These are phyloP conservation scores for Sanderia malayensis DNA, from an alignment of 30 jellyfish, hydroid and myxozoan species.

Conservation along the genomic window DNA sequence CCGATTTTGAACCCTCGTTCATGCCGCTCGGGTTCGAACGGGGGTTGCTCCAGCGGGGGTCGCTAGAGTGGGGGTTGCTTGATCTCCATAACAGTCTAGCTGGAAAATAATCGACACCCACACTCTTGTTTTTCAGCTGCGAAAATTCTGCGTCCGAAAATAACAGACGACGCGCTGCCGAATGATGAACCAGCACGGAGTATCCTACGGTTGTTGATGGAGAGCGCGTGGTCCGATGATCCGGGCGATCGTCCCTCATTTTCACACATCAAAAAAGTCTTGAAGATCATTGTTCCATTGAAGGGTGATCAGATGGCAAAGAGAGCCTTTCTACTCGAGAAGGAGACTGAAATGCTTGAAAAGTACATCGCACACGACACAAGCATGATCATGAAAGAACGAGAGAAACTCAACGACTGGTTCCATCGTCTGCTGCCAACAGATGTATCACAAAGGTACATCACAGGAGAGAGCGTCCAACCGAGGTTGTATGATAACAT, in stretches of 20 bases:
- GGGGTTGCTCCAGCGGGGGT: too few relatives aligned
- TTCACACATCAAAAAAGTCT: constrained; percentile 42
- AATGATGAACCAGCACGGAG: constrained; percentile 69
- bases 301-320: constrained; percentile 71
- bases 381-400: constrained; percentile 59
- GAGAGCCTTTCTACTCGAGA: constrained; percentile 75
- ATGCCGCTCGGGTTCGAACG: too few relatives aligned
- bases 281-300: constrained; percentile 70
- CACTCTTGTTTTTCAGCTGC: constrained; percentile 22
- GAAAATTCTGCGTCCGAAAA: constrained; percentile 66
- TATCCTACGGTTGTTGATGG: constrained; percentile 72
- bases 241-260: constrained; percentile 82
- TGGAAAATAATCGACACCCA: too few relatives aligned
- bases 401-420: constrained; percentile 63
- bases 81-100: too few relatives aligned
- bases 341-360: constrained; percentile 84
- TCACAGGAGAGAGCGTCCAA: constrained; percentile 23
- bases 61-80: too few relatives aligned
- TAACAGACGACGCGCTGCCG: constrained; percentile 56
- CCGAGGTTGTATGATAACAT: constrained; percentile 36
- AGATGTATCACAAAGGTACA: constrained; percentile 6
- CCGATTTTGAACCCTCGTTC: too few relatives aligned
- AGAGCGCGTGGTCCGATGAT: constrained; percentile 87
- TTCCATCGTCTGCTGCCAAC: constrained; percentile 53
- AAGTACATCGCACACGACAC: constrained; percentile 76